Evolutionary conservation across 1,140 invertebrate species (phyloP).

Genomic region (Zaprionus kolodkinae): DNA sequence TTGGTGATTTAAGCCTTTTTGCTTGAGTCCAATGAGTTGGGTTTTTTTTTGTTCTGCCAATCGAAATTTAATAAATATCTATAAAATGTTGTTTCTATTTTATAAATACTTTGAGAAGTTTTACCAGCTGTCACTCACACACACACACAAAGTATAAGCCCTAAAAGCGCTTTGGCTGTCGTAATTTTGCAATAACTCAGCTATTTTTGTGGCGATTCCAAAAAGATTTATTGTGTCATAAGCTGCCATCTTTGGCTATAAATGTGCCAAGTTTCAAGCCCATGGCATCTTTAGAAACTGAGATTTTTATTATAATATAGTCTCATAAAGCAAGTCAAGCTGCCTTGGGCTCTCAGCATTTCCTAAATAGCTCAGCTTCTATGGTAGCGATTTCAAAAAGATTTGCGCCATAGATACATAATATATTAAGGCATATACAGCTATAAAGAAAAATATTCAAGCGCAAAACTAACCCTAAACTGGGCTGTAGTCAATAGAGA

Average conservation of each 20-base stretch:
- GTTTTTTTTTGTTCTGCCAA: background rate
- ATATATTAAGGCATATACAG: background rate
- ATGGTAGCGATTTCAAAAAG: background rate
- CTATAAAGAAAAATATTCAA: background rate
- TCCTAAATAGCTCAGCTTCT: too few species aligned
- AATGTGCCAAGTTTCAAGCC: too few species aligned
- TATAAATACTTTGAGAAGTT: background rate
- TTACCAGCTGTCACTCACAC: background rate
- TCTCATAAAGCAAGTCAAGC: too few species aligned
- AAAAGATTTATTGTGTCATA: background rate
- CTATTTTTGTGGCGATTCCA: background rate
- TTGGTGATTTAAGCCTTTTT: background rate
- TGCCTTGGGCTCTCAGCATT: too few species aligned
- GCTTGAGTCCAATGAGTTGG: background rate
- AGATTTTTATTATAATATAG: too few species aligned
- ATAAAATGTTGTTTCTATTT: background rate
- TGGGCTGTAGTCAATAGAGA: background rate
- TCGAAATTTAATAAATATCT: conserved; percentile 1
- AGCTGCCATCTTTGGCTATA: too few species aligned
- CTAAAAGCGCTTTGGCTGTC: background rate
- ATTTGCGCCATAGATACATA: background rate
- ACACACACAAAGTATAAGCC: background rate
- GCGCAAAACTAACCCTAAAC: background rate
- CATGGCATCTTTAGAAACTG: background rate
- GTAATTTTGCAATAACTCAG: background rate